Percentiles rank a stretch among this genome's conserved stretches.
Conservation (phyloP, 2,797 vertebrate species). For the Pterois miles region DNA sequence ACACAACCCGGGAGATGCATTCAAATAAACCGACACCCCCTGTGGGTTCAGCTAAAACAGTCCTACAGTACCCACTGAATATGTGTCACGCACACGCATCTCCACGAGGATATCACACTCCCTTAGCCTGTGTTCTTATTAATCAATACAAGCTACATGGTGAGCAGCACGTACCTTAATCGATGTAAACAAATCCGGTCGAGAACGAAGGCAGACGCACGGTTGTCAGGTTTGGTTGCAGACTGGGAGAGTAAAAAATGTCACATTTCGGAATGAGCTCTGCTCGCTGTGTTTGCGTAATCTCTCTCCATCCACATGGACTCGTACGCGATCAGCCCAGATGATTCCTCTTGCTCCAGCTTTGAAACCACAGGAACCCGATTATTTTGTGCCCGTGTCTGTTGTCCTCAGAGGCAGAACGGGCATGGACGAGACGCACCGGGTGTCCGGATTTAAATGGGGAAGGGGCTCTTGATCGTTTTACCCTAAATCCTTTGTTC, state of each 20-base stretch:
- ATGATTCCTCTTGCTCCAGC: constrained; percentile 53
- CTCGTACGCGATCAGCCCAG: constrained; percentile 42
- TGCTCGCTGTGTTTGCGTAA: constrained; percentile 40
- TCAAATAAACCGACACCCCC: constrained; percentile 10
- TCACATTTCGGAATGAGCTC: constrained; percentile 79
- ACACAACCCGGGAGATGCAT: constrained; percentile 4
- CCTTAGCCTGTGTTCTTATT: neutral
- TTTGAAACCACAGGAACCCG: constrained; percentile 11
- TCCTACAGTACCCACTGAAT: neutral
- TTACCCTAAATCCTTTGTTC: constrained; percentile 72
- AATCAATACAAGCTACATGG: constrained; percentile 36
- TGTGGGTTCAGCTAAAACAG: neutral
- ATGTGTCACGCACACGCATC: constrained; percentile 20
- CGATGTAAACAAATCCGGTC: constrained; percentile 67
- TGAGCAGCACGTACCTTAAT: constrained; percentile 75
- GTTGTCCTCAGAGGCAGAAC: constrained; percentile 40
- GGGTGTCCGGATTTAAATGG: constrained; percentile 25
- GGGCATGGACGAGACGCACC: constrained; percentile 17
- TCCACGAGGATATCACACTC: constrained; percentile 13
- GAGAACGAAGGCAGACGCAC: constrained; percentile 51
- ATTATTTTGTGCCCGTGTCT: constrained; percentile 48
- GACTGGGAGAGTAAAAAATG: constrained; percentile 47
- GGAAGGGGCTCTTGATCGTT: constrained; percentile 30
- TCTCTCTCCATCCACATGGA: constrained; percentile 68
- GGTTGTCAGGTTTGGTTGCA: constrained; percentile 44